Evolutionary conservation across 2,113 vertebrate genomes (phyloP).

Genomic region (Hirundichthys speculiger): DNA sequence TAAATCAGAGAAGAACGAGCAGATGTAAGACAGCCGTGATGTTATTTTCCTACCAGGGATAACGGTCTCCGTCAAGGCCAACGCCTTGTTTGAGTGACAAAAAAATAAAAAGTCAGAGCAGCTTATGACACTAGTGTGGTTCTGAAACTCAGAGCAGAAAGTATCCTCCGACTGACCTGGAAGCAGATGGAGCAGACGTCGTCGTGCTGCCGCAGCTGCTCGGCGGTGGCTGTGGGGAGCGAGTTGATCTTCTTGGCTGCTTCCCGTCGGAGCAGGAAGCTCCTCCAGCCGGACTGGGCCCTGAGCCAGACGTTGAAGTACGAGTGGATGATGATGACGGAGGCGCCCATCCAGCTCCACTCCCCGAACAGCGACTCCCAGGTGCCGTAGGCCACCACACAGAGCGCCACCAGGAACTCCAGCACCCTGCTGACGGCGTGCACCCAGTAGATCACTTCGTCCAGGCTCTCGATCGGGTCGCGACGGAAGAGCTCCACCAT

Average conservation of each 20-base stretch:
- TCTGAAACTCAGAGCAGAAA: too few relatives aligned
- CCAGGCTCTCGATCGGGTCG: conserved; percentile 82
- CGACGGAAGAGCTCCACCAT: conserved; percentile 84
- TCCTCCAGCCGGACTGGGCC: conserved; percentile 87
- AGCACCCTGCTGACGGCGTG: conserved; percentile 85
- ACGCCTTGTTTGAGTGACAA: too few relatives aligned
- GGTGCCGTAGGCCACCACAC: conserved; percentile 87
- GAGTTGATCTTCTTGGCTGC: conserved; percentile 86
- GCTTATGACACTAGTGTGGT: too few relatives aligned
- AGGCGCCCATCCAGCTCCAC: conserved; percentile 92
- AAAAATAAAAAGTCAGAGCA: too few relatives aligned
- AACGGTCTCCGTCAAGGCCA: too few relatives aligned
- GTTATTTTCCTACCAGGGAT: too few relatives aligned
- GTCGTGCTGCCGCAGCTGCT: conserved; percentile 79
- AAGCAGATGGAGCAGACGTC: conserved; percentile 91
- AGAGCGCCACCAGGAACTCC: conserved; percentile 89
- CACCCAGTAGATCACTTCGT: conserved; percentile 88
- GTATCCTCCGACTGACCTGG: conserved; percentile 85
- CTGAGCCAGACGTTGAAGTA: conserved; percentile 92
- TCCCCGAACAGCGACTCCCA: conserved; percentile 88
- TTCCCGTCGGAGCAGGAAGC: conserved; percentile 85
- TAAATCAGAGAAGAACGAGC: too few relatives aligned
- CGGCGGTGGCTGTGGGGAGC: conserved; percentile 78
- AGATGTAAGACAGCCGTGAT: too few relatives aligned
- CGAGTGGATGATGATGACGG: conserved; percentile 87